These are phyloP conservation scores for Brachionus rotundiformis DNA, from an alignment of 1,140 invertebrate species.

Conservation along the genomic window DNA sequence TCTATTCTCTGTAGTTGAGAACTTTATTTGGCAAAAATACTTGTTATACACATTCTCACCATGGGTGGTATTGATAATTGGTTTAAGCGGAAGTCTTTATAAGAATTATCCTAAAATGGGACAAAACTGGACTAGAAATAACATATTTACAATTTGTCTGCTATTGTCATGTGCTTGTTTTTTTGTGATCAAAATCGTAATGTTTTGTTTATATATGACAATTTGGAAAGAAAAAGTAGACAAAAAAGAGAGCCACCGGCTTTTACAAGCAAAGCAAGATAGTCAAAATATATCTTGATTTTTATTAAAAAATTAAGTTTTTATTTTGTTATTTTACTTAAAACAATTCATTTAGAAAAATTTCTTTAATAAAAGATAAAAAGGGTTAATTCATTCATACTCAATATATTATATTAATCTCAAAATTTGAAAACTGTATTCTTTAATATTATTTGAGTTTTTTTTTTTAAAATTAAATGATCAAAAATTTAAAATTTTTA, in stretches of 20 bases:
- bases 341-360: too few species aligned
- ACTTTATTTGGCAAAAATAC: slow-evolving; percentile 57
- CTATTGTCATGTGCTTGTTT: neutral
- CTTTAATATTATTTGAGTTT: too few species aligned
- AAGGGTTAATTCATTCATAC: too few species aligned
- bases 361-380: too few species aligned
- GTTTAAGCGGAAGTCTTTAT: slow-evolving; percentile 55
- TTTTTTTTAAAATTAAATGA: too few species aligned
- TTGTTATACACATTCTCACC: slow-evolving; percentile 58
- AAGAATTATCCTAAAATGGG: slow-evolving; percentile 19
- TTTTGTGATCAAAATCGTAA: neutral
- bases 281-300: neutral
- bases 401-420: too few species aligned
- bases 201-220: slow-evolving; percentile 36
- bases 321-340: neutral
- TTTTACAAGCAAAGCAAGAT: slow-evolving; percentile 18
- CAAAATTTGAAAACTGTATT: too few species aligned
- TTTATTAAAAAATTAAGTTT: neutral
- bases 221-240: neutral
- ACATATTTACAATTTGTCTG: slow-evolving; percentile 4
- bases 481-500: too few species aligned
- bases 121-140: slow-evolving; percentile 9
- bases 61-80: slow-evolving; percentile 57
- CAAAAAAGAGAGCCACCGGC: slow-evolving; percentile 30
- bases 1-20: slow-evolving; percentile 56